Evolutionary conservation across 2,797 vertebrate genomes (phyloP).

Genomic region (Anguilla megastoma): DNA sequence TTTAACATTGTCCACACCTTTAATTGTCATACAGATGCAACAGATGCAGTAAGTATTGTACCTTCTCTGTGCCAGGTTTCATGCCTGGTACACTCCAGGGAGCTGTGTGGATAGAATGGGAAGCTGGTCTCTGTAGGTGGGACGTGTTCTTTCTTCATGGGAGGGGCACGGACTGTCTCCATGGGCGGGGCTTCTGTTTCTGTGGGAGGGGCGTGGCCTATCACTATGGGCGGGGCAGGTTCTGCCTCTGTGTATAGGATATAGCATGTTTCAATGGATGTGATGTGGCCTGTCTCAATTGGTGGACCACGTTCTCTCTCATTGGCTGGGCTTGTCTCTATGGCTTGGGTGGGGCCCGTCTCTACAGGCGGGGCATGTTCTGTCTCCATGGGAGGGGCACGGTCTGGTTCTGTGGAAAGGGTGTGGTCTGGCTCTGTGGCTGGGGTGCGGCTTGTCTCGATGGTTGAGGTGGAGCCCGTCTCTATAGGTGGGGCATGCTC

Average conservation of each 20-base stretch:
- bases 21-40: background rate
- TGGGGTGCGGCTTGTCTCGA: background rate
- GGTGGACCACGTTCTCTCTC: background rate
- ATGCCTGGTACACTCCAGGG: slow-evolving; percentile 48
- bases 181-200: background rate
- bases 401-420: background rate
- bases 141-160: background rate
- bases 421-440: background rate
- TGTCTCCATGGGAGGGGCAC: too few species aligned
- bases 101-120: slow-evolving; percentile 28
- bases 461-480: background rate
- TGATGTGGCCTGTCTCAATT: background rate
- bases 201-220: background rate
- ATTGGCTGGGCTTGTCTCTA: background rate
- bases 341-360: background rate
- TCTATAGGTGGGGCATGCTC: background rate
- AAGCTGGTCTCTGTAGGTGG: slow-evolving; percentile 53
- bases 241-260: background rate
- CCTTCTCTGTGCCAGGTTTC: slow-evolving; percentile 50
- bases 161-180: background rate
- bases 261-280: background rate
- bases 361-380: background rate
- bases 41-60: slow-evolving; percentile 24
- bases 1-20: background rate
- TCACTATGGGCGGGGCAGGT: background rate